A percentile compares a stretch with the other conserved stretches of the same genome.
Evolutionary conservation across 2,797 vertebrate genomes (phyloP).

Genomic region (Lagocephalus sceleratus): DNA sequence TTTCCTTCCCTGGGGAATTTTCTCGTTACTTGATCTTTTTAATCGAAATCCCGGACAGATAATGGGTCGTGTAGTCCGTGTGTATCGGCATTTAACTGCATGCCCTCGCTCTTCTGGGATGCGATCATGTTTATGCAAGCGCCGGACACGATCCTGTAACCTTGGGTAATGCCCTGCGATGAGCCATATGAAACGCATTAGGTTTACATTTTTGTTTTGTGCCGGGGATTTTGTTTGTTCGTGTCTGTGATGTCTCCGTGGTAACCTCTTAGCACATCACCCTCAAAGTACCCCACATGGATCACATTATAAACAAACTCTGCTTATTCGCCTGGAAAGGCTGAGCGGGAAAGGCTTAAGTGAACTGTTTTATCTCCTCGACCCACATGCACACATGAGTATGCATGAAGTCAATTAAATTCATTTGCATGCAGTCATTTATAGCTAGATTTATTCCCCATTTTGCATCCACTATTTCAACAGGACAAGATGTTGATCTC

Average conservation of each 20-base stretch:
- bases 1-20: not conserved
- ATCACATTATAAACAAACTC: conserved; percentile 73
- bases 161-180: conserved; percentile 53
- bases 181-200: conserved; percentile 74
- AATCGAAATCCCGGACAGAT: conserved; percentile 39
- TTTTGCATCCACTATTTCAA: conserved; percentile 35
- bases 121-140: conserved; percentile 54
- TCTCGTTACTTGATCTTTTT: conserved; percentile 25
- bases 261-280: conserved; percentile 69
- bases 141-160: conserved; percentile 49
- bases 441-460: conserved; percentile 38
- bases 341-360: conserved; percentile 35
- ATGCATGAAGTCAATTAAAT: conserved; percentile 51
- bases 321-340: conserved; percentile 54
- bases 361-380: conserved; percentile 53
- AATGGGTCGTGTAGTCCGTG: conserved; percentile 37
- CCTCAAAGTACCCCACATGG: conserved; percentile 79
- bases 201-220: conserved; percentile 67
- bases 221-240: conserved; percentile 70
- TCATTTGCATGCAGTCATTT: conserved; percentile 53
- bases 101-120: conserved; percentile 37
- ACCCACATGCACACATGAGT: conserved; percentile 52
- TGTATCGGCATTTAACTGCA: conserved; percentile 38
- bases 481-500: conserved; percentile 17
- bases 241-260: conserved; percentile 69